Evolutionary conservation across 2,797 vertebrate species (phyloP), one percentile per base, ranked within the genome.

Genomic region (Silurus lanzhouensis): DNA sequence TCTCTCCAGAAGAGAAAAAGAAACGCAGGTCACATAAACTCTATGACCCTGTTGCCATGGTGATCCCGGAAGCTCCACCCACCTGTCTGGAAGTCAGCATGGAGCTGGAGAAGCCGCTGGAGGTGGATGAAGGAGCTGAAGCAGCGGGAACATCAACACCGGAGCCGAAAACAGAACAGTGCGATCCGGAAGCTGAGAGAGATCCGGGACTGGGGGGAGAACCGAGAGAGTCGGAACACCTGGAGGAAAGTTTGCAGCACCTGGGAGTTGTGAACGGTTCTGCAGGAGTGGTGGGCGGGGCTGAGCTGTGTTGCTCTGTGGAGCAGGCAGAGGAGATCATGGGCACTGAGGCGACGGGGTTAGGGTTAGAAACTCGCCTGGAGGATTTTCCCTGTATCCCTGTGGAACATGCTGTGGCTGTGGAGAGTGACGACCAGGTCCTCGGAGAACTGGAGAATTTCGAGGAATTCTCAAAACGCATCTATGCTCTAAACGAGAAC

Each of bases 291-390:
- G 84, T 88, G 5, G 83, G 19, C 0, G 90, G 89, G 0, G 90
- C 95, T 0, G 93, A 96, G 88, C 89, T 96, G 64, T 94, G 93
- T 91, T 99, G 97, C 83, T 93, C 97, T 0, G 97, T 99, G 90
- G 98, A 99, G 90, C 97, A 96, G 71, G 97, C 98, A 0, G 98
- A 99, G 92, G 98, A 99, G 92, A 97, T 99, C 89, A 97, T 99
- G 88, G 98, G 98, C 68, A 96, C 96, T 55, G 98, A 99, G 88
- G 98, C 98, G 0, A 97, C 95, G 12, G 92, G 91, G 0, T 75
- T 93, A 44, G 91, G 91, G 13, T 68, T 95, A 0, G 95, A 96
- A n/a, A 96, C 96, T 60, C 92, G 87, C 81, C 91, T 97, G 0
- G 97, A 96, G 66, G 97, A 96, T 25, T 98, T 98, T 85, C 95